phyloP scores from a whole-genome alignment of 2,113 vertebrate genomes.

The Nematolebias whitei region DNA sequence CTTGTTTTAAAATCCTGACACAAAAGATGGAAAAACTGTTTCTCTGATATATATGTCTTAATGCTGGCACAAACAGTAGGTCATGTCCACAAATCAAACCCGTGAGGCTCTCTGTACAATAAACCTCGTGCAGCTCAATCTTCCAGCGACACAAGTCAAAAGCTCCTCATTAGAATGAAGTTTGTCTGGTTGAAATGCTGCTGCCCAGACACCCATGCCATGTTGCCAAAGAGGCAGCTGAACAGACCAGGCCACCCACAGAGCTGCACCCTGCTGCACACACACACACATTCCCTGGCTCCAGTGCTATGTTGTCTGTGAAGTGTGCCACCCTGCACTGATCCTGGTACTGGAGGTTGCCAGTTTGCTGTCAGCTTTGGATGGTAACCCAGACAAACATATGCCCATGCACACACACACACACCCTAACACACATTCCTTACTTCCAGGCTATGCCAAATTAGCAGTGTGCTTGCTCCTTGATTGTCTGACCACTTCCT shows the following conservation, averaged over 20 bases:
- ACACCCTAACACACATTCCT: constrained; percentile 16
- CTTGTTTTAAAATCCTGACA: too few species aligned
- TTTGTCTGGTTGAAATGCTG: constrained; percentile 40
- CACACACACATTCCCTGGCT: constrained; percentile 47
- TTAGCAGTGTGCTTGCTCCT: constrained; percentile 26
- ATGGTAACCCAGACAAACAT: constrained; percentile 31
- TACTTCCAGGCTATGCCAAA: constrained; percentile 38
- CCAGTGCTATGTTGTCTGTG: constrained; percentile 53
- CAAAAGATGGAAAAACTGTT: neutral
- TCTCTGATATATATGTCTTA: neutral
- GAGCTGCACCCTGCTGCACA: constrained; percentile 39
- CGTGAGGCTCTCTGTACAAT: neutral
- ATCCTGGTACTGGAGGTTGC: constrained; percentile 52
- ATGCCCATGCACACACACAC: constrained; percentile 15
- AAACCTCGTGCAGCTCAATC: constrained; percentile 7
- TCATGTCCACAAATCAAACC: neutral
- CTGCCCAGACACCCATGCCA: constrained; percentile 33
- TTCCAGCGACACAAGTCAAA: constrained; percentile 32
- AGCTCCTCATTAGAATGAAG: constrained; percentile 23
- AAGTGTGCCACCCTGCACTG: constrained; percentile 58
- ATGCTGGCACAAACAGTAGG: neutral
- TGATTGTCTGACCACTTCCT: constrained; percentile 57
- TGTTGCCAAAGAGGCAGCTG: constrained; percentile 52
- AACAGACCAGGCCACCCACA: constrained; percentile 56
- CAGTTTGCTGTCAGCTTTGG: constrained; percentile 38